Base-by-base conservation (phyloP, 2,113 vertebrate genomes). In the Albula goreensis region DNA sequence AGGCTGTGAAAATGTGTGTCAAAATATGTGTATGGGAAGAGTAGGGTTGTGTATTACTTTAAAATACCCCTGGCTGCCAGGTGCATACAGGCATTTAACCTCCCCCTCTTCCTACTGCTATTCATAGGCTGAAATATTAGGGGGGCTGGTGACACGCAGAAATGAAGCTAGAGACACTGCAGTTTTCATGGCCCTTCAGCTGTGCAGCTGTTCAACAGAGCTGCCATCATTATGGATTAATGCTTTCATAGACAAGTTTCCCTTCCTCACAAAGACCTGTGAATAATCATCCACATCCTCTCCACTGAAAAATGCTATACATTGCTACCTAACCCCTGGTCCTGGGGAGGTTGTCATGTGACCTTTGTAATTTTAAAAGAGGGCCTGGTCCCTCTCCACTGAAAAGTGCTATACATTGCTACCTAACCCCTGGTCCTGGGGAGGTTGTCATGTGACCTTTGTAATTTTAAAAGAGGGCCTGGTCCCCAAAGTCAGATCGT, bases 51-150 rank as follows among this genome's bases (percentile, higher is more conserved):
- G 5, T 57, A 89, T 90, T 94, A 93, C 91, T 41, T 41, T 41
- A 41, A 94, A 92, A 94, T 94, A 94, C 0, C 83, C 87, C 31
- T 57, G 22, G 51, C 66, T 82, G 80, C 85, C 50, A 63, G n/a
- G 80, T 70, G 85, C 31, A 49, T 25, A 78, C 25, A 86, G 50
- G 86, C 81, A 85, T 41, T 41, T 41, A 41, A 41, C 31, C 74
- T 31, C 88, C 86, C n/a, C 85, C 17, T 19, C 60, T 66, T 66
- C 4, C 5, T 15, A 31, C 1, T 86, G 92, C 92, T 84, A 92
- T 94, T 94, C 92, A 88, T 92, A 85, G 57, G 13, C 17, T 22
- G 49, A 89, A 86, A 94, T 89, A 63, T 87, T 90, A 94, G 88
- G 89, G 50, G 74, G 56, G 49, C 52, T 48, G 50, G 6, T 80